A percentile compares a stretch with the other conserved stretches of the same genome.
phyloP scores from a whole-genome alignment of 2,113 vertebrate species.

The Nestor notabilis region DNA sequence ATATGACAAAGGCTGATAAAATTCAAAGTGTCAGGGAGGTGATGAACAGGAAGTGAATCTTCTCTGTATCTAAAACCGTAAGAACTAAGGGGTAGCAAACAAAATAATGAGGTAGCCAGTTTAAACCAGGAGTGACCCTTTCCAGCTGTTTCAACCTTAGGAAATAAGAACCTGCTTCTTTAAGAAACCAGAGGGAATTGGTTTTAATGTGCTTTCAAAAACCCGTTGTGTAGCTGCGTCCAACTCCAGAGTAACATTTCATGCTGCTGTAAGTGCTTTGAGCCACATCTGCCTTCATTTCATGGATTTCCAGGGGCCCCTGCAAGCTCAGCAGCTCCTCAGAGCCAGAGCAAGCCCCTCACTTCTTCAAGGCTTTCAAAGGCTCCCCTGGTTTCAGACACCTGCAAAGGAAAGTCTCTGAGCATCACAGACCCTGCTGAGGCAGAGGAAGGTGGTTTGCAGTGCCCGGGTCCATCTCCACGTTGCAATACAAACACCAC shows the following conservation, averaged over 20 bases:
- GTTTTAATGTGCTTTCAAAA: background rate
- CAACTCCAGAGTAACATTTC: background rate
- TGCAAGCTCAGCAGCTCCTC: background rate
- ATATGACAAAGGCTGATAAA: background rate
- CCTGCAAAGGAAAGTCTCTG: background rate
- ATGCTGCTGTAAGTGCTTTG: background rate
- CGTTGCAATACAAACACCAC: background rate
- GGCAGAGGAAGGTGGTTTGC: background rate
- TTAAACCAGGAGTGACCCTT: background rate
- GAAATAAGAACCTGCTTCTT: background rate
- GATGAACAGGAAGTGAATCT: background rate
- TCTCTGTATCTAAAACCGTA: background rate
- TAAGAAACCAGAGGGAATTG: background rate
- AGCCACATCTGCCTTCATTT: background rate
- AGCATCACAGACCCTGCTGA: background rate
- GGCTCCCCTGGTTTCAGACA: background rate
- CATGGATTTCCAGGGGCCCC: accelerated
- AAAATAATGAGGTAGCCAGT: background rate
- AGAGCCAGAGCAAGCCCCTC: background rate
- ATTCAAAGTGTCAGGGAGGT: background rate
- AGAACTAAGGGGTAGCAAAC: background rate
- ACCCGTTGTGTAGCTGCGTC: background rate
- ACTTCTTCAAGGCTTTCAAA: background rate
- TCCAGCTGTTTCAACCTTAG: background rate
- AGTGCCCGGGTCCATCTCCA: background rate